A percentile compares a stretch with the other conserved stretches of the same genome.
phyloP scores from a whole-genome alignment of 2,113 vertebrate species.

The Caranx melampygus region DNA sequence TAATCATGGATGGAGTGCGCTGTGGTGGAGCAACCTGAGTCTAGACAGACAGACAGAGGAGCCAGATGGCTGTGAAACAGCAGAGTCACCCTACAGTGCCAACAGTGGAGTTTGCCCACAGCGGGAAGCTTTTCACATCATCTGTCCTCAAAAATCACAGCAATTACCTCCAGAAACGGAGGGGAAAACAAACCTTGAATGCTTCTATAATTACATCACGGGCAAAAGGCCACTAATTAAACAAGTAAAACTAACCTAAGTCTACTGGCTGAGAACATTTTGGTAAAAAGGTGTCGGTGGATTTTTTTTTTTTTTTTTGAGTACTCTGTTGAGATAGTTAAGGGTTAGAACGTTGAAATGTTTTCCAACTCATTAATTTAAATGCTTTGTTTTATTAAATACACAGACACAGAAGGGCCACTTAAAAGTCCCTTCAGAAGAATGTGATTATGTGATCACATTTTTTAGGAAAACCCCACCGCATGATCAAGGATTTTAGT shows the following conservation, averaged over 20 bases:
- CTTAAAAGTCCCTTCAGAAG: too few species aligned
- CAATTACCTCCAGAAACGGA: constrained; percentile 32
- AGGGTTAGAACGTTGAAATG: background rate
- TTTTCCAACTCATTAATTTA: constrained; percentile 4
- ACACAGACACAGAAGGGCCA: background rate
- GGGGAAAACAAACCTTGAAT: constrained; percentile 18
- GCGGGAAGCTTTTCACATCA: constrained; percentile 38
- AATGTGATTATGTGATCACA: too few species aligned
- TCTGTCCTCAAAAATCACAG: constrained; percentile 41
- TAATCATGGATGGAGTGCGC: constrained; percentile 30
- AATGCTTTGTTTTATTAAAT: constrained; percentile 10
- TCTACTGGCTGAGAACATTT: background rate
- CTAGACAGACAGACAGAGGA: constrained; percentile 47
- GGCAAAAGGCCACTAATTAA: constrained; percentile 18
- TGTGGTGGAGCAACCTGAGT: constrained; percentile 24
- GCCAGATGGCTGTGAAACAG: constrained; percentile 72
- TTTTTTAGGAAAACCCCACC: too few species aligned
- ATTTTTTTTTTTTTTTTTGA: background rate
- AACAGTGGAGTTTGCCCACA: constrained; percentile 47
- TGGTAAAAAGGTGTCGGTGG: background rate
- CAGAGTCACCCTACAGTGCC: constrained; percentile 50
- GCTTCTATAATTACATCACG: constrained; percentile 22
- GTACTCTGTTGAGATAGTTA: background rate
- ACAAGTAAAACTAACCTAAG: constrained; percentile 12
- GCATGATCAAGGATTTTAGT: too few species aligned